Evolutionary conservation across 2,888 invertebrate genomes (phyloP), one percentile per base, ranked within the genome.

Genomic region (Cephalotes varians): DNA sequence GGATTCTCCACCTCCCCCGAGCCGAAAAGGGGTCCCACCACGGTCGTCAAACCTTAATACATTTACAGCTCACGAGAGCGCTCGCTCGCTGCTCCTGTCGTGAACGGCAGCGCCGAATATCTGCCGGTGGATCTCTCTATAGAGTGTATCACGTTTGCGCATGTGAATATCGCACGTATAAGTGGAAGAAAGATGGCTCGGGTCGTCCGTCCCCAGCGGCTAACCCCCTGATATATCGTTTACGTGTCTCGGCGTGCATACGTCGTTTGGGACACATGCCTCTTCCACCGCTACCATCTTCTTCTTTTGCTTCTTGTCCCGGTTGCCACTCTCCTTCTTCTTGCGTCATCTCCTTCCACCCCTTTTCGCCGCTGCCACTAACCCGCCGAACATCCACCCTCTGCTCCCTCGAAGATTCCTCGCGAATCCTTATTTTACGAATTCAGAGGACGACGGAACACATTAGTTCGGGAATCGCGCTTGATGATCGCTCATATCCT

Each of bases 161-260:
- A 92, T 93, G 93, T 92, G 93, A 93, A 93, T 92, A 93, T 93
- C 86, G 88, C 90, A 88, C 86, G 87, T 89, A 90, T 92, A 92
- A 93, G 93, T 93, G 91, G 93, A 94, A 94, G 93, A 94, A 94
- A 94, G 93, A 94, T 94, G 92, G 93, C 92, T 91, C 91, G 91
- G 93, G 86, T 93, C 93, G 93, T 93, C 91, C 93, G 94, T 94
- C 94, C 94, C 94, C 93, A 93, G 93, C 92, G 94, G 94, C 94
- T 94, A 94, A 94, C 94, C 94, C 94, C 92, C 93, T 94, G 94
- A 94, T 94, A 94, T 94, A 94, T 94, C 94, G 94, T 93, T 94
- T 94, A 94, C 94, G 94, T 94, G 94, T 94, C 94, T 93, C 93
- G 92, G 92, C 93, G 93, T 93, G 94, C 94, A 94, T 93, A 94